Percentiles rank a stretch among this genome's conserved stretches.
Conservation (phyloP, 2,797 vertebrate genomes). For the Tachyglossus aculeatus region DNA sequence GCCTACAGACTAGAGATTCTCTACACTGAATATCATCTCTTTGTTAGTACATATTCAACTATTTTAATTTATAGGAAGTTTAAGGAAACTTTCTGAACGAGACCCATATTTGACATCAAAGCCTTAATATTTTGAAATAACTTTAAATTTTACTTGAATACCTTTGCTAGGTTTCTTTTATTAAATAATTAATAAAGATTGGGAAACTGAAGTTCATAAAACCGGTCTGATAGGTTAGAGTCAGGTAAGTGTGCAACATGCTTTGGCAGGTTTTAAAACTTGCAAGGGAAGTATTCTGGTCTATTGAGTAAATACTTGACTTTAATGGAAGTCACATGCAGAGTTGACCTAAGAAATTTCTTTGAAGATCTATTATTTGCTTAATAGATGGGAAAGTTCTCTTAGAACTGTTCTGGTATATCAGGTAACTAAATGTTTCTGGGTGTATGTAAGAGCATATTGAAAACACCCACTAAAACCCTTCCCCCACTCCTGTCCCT, state of each 20-base stretch:
- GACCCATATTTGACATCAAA: conserved; percentile 10
- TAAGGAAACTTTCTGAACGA: conserved; percentile 15
- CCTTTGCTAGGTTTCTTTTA: not conserved
- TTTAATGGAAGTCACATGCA: not conserved
- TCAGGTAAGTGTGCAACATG: not conserved
- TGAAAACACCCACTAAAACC: not conserved
- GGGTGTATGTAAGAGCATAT: not conserved
- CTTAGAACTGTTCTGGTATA: not conserved
- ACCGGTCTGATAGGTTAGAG: not conserved
- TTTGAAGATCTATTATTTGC: not conserved
- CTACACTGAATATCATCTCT: no score
- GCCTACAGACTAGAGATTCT: no score
- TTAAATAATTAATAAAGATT: not conserved
- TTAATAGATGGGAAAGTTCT: not conserved
- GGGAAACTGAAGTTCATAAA: conserved; percentile 9
- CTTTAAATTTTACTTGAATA: conserved; percentile 9
- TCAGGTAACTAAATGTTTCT: not conserved
- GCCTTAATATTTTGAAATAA: conserved; percentile 9
- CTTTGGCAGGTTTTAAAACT: not conserved
- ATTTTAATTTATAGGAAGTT: conserved; percentile 23
- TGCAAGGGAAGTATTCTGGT: not conserved
- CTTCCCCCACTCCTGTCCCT: not conserved
- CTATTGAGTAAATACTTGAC: not conserved
- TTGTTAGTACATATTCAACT: no score
- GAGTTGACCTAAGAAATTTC: not conserved